These are phyloP conservation scores for Neomorphus geoffroyi DNA, from an alignment of 2,797 vertebrate species.

Conservation along the genomic window DNA sequence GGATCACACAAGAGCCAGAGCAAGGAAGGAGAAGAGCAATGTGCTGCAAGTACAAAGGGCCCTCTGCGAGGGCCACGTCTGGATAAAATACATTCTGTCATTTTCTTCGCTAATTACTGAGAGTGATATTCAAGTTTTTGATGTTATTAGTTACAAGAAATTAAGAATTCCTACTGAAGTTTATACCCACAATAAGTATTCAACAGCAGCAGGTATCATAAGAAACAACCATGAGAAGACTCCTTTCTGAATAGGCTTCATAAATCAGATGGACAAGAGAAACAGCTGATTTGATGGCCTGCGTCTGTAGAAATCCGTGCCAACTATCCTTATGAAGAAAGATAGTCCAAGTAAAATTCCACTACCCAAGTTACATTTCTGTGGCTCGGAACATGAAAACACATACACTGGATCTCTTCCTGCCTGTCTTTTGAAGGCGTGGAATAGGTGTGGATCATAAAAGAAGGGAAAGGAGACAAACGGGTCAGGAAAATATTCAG, in stretches of 20 bases:
- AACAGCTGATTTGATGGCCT: not conserved
- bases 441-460: not conserved
- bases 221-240: not conserved
- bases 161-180: not conserved
- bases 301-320: not conserved
- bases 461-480: not conserved
- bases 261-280: not conserved
- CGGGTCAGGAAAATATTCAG: not conserved
- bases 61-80: too few species aligned
- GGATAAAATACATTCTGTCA: not conserved
- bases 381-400: not conserved
- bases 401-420: not conserved
- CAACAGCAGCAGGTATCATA: not conserved
- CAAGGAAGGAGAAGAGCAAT: rapidly evolving
- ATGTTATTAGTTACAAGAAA: not conserved
- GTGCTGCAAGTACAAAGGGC: not conserved
- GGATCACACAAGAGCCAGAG: not conserved
- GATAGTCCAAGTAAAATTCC: not conserved
- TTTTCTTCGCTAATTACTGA: not conserved
- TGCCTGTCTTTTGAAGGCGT: not conserved
- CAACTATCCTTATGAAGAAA: not conserved
- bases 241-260: not conserved
- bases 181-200: not conserved
- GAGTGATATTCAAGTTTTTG: not conserved
- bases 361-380: not conserved